A percentile compares a stretch with the other conserved stretches of the same genome.
These are phyloP conservation scores for Troides oblongomaculatus DNA, from an alignment of 2,888 invertebrate species.

Conservation along the genomic window DNA sequence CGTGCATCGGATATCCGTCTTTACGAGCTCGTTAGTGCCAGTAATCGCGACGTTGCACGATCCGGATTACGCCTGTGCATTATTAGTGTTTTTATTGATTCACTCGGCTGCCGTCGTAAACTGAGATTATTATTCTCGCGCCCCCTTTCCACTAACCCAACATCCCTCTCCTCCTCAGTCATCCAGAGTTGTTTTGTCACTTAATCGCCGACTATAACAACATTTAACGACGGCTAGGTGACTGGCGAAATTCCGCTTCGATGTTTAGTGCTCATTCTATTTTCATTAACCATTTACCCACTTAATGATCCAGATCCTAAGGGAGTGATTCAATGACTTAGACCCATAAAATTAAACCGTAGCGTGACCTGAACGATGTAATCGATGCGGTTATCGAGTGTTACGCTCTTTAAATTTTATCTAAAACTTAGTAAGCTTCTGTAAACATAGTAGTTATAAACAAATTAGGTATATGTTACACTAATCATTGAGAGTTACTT, in stretches of 20 bases:
- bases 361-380: constrained; percentile 58
- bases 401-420: neutral
- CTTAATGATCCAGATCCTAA: constrained; percentile 78
- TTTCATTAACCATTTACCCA: constrained; percentile 80
- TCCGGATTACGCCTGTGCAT: constrained; percentile 77
- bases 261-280: constrained; percentile 80
- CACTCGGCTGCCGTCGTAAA: constrained; percentile 79
- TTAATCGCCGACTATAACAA: constrained; percentile 79
- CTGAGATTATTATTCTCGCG: constrained; percentile 79
- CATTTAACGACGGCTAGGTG: constrained; percentile 80
- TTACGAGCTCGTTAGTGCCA: constrained; percentile 79
- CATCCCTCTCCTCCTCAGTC: constrained; percentile 46
- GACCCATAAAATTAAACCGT: constrained; percentile 74
- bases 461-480: neutral
- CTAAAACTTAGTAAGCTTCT: neutral
- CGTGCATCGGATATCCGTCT: constrained; percentile 75
- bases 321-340: constrained; percentile 75
- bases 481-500: no score
- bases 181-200: constrained; percentile 76
- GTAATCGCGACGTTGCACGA: constrained; percentile 77
- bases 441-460: neutral
- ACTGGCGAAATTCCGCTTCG: constrained; percentile 78
- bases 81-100: constrained; percentile 81
- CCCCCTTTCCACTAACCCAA: constrained; percentile 39
- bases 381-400: constrained; percentile 25